Percentiles rank a stretch among this genome's conserved stretches.
These are phyloP conservation scores for Micronycteris hirsuta DNA, from an alignment of 2,113 vertebrate species.

Conservation along the genomic window DNA sequence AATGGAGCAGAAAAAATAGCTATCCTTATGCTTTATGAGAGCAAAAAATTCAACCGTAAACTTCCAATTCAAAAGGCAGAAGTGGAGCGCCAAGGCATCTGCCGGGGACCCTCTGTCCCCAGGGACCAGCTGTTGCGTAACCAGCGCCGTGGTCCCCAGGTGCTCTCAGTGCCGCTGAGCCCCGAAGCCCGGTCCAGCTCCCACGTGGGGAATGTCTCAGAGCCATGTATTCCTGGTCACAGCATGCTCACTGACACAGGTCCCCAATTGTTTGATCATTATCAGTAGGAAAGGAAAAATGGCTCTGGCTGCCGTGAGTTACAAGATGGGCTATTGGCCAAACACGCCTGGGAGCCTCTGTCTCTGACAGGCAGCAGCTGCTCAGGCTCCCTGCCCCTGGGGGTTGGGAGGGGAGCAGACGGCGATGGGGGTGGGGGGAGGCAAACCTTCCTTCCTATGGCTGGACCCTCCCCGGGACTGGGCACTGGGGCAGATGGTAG, in stretches of 20 bases:
- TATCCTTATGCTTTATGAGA: conserved; percentile 35
- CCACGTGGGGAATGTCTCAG: background rate
- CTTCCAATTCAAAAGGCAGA: conserved; percentile 10
- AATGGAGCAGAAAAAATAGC: conserved; percentile 60
- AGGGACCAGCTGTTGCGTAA: background rate
- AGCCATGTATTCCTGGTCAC: background rate
- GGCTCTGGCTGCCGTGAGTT: background rate
- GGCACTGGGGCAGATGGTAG: conserved; percentile 43
- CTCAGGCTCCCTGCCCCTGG: background rate
- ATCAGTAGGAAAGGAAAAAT: background rate
- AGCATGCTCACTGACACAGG: background rate
- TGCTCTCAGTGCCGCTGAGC: background rate
- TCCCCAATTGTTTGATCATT: background rate
- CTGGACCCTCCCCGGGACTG: background rate
- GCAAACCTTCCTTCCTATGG: background rate
- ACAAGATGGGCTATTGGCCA: background rate
- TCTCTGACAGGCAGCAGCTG: conserved; percentile 53
- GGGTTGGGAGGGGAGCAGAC: conserved; percentile 38
- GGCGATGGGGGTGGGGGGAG: background rate
- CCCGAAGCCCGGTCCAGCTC: background rate
- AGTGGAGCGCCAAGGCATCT: background rate
- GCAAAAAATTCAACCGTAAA: conserved; percentile 8
- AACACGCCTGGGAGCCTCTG: background rate
- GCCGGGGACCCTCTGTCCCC: background rate
- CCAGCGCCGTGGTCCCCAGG: fast-evolving